Evolutionary conservation across 2,797 vertebrate genomes (phyloP), one percentile per base, ranked within the genome.

Genomic region (Xerus rutilus): DNA sequence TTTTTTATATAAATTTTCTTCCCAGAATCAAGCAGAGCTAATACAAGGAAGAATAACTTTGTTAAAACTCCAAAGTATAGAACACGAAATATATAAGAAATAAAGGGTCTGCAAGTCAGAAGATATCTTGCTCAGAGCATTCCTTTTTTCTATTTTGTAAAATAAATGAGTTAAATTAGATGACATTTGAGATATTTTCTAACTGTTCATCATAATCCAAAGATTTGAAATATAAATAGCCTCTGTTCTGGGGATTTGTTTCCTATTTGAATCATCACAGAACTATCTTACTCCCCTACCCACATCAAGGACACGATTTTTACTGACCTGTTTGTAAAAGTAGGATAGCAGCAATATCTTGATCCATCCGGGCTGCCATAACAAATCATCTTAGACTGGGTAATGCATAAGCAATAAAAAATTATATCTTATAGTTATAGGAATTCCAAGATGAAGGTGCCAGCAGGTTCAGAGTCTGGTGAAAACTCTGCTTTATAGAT

Each of bases 261-360:
- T 96, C 82, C 64, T 79, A 74, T 93, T 86, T 96, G 82, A 93
- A 43, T 92, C 88, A 79, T 92, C 77, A 69, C 62, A 93, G 47
- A 91, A 76, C 74, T 86, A 86, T 96, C 90, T 95, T 97, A 93
- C 2, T 86, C 74, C 35, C 62, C 94, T 94, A 65, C 95, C 89
- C 93, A 90, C 83, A 93, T 81, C 65, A 94, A 81, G 47, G 59
- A 79, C 89, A 93, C 94, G 93, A 89, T 96, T 94, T 95, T 96
- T 79, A 94, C 59, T 92, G 86, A 84, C 74, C 57, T 86, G 86
- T 91, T 96, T 95, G 87, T 69, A 95, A 96, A 88, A 94, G 14
- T 59, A 69, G 23, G n/a, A 45, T 65, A 84, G 15, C 30, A 69
- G 14, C 65, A 85, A 72, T 69, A 15, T 83, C 88, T 54, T 57